Evolutionary conservation across 30 jellyfish, hydroid and myxozoan genomes (phyloP), one percentile per base, ranked within the genome.

Genomic region (Phacellophora camtschatica): DNA sequence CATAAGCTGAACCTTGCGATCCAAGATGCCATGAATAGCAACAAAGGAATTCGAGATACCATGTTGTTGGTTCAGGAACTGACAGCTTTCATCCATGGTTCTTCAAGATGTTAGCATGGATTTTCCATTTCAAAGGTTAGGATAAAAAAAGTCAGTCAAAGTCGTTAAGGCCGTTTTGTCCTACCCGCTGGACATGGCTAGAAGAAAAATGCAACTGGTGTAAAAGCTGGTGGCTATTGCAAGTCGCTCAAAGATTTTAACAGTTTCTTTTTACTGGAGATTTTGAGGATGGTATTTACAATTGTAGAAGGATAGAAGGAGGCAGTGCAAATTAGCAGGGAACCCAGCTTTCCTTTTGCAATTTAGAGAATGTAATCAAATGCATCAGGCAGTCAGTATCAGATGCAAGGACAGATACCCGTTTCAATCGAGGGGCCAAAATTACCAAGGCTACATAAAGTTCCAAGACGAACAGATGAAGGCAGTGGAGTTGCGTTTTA

Each of bases 231-330:
- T 57, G 83, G 89, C 22, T 77, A 25, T 41, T 11, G 34, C 71
- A 77, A 45, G 53, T 77, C 81, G 37, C 80, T 77, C 30, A 62
- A 39, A 30, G 42, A 45, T 11, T 77, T 57, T 34, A 45, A 59
- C 89, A 57, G 82, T 58, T 27, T 77, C 37, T 77, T 42, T 71
- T 61, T 58, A 82, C 89, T 56, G 82, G 89, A 77, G 71, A 45
- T 61, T 58, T 61, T 77, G 58, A 58, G 89, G 71, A 37, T 61
- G 80, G 89, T 59, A 16, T 59, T 77, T 39, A 77, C 71, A 29
- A 56, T 77, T 13, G 56, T n/a, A n/a, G n/a, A n/a, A n/a, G n/a
- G n/a, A n/a, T 61, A 58, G 81, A 24, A 34, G 89, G 81, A 46
- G 75, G 86, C 56, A 72, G 75, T 45, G 9, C 86, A 72, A 72